Evolutionary conservation across 1,140 invertebrate genomes (phyloP), one percentile per base, ranked within the genome.

Genomic region (Trichoplusia ni): DNA sequence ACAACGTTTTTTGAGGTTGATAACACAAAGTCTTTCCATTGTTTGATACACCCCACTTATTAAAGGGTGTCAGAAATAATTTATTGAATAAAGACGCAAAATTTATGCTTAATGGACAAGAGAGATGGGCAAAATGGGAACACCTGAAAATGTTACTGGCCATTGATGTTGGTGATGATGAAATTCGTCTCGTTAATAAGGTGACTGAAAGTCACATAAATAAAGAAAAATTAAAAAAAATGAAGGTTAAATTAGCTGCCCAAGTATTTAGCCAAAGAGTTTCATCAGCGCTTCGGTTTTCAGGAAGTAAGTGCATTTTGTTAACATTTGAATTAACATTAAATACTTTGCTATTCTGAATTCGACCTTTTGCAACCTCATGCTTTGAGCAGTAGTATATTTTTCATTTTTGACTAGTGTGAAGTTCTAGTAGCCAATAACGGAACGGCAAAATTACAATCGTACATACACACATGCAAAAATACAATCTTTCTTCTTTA

Each of bases 51-150:
- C 58, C 61, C 23, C 49, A 69, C 56, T 27, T 64, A 8, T 11
- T 69, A 1, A 64, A 64, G 40, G 61, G 61, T 0, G n/a, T 69
- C 7, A 53, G 56, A 16, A 69, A 69, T 19, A 61, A 69, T 69
- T 31, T 64, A 9, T n/a, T 64, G 0, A 33, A 3, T n/a, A 69
- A 69, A 49, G 37, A 69, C 13, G 19, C 51, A 29, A 53, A 19
- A 40, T 60, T 23, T 27, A 38, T 31, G 27, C 27, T 54, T 14
- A 25, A 61, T 9, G 64, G 47, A 19, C 7, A 40, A 40, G 18
- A 23, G 6, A 69, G 65, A 60, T n/a, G 11, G n/a, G 58, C 62
- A 2, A 69, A 61, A 40, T 61, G 62, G 62, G 38, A 64, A 23
- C 54, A 69, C 29, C 14, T 69, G 0, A 9, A 33, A 46, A 31